Percentiles rank a stretch among this genome's conserved stretches.
These are phyloP conservation scores for Drosophila takahashii DNA, from an alignment of 1,140 invertebrate genomes.

Conservation along the genomic window DNA sequence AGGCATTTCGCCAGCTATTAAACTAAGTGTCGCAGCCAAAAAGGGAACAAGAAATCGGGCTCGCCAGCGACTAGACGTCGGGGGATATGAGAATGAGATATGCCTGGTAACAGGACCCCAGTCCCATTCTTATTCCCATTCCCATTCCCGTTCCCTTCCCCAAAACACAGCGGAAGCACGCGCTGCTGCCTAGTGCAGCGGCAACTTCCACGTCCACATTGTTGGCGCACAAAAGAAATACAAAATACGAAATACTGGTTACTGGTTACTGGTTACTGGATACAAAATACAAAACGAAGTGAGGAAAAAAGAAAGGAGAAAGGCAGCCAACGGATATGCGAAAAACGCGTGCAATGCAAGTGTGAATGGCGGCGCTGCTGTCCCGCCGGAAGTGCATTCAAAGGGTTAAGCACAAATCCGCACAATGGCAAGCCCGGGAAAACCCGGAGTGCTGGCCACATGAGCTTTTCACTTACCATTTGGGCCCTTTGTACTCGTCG, in stretches of 20 bases:
- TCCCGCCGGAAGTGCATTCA: slow-evolving; percentile 75
- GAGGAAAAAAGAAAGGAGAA: background rate
- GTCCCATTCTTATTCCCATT: slow-evolving; percentile 6
- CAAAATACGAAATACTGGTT: slow-evolving; percentile 33
- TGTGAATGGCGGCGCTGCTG: slow-evolving; percentile 56
- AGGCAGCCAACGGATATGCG: slow-evolving; percentile 66
- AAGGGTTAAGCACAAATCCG: slow-evolving; percentile 72
- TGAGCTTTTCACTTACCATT: slow-evolving; percentile 77
- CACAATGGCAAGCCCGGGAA: slow-evolving; percentile 36
- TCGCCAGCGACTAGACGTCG: slow-evolving; percentile 44
- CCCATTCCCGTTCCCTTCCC: background rate
- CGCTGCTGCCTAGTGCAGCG: slow-evolving; percentile 48
- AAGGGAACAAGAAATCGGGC: slow-evolving; percentile 44
- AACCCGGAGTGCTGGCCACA: slow-evolving; percentile 44
- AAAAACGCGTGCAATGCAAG: slow-evolving; percentile 77
- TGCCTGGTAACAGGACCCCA: slow-evolving; percentile 16
- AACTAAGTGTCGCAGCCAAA: slow-evolving; percentile 68
- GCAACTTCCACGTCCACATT: slow-evolving; percentile 47
- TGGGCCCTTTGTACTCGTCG: slow-evolving; percentile 76
- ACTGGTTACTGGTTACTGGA: slow-evolving; percentile 15
- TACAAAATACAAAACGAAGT: slow-evolving; percentile 34
- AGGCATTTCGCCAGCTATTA: slow-evolving; percentile 67
- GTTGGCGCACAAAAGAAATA: slow-evolving; percentile 62
- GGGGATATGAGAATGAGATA: slow-evolving; percentile 3
- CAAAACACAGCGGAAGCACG: slow-evolving; percentile 50